Conservation (phyloP, 2,113 vertebrate species). For the Hassar affinis region DNA sequence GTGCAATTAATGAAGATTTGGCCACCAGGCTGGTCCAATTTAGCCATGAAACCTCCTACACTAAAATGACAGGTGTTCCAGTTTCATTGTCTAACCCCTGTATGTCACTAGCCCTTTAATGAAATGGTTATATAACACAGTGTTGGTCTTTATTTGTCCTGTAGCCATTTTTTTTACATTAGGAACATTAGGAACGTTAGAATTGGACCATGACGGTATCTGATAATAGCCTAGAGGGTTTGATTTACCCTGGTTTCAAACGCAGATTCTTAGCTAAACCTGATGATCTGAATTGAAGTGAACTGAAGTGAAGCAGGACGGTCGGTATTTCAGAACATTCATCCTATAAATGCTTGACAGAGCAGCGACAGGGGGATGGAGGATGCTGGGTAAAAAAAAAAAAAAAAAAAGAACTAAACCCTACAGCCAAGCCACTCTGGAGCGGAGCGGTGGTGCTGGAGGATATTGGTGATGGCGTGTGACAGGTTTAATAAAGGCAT, state of each 20-base stretch:
- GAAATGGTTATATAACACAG: not conserved
- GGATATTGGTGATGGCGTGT: not conserved
- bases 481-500: conserved; percentile 22
- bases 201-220: too few species aligned
- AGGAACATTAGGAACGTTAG: not conserved
- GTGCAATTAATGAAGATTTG: too few species aligned
- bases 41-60: too few species aligned
- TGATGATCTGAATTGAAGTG: not conserved
- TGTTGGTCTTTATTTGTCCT: not conserved
- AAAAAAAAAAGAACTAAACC: not conserved
- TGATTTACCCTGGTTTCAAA: not conserved
- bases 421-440: not conserved
- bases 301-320: not conserved
- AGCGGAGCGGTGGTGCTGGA: not conserved
- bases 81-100: too few species aligned
- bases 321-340: not conserved
- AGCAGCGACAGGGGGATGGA: not conserved
- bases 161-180: not conserved
- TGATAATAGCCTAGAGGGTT: too few species aligned
- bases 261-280: not conserved
- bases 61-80: too few species aligned
- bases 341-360: not conserved
- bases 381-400: not conserved
- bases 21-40: too few species aligned
- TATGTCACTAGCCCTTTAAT: too few species aligned